Conservation (phyloP, 2,113 vertebrate genomes). For the Sebastes schlegelii region DNA sequence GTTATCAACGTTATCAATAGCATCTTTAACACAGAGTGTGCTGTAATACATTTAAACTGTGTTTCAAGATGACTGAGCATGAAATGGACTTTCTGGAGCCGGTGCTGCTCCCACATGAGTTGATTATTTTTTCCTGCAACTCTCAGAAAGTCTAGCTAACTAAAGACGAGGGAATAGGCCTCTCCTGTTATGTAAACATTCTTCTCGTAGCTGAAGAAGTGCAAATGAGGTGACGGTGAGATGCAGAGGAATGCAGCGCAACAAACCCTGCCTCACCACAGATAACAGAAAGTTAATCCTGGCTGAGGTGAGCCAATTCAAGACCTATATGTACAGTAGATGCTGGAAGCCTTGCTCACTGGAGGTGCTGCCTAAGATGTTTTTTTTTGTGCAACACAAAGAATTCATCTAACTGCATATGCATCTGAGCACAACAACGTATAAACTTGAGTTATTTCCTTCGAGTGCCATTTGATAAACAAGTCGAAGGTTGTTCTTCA, state of each 20-base stretch:
- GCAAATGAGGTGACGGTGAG: background rate
- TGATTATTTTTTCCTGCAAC: slow-evolving; percentile 9
- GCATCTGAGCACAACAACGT: too few species aligned
- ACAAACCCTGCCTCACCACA: background rate
- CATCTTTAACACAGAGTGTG: background rate
- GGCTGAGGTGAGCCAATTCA: background rate
- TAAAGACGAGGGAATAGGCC: background rate
- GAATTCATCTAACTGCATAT: background rate
- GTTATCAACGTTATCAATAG: too few species aligned
- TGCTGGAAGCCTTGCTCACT: background rate
- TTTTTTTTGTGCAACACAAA: background rate
- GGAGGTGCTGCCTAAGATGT: background rate
- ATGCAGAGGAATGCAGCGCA: background rate
- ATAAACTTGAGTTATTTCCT: background rate
- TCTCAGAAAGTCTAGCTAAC: background rate
- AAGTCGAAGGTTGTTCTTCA: background rate
- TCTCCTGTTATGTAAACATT: background rate
- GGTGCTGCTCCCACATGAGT: background rate
- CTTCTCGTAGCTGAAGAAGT: background rate
- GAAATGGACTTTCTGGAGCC: background rate
- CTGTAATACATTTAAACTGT: background rate
- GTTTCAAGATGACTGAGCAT: background rate
- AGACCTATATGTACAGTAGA: background rate
- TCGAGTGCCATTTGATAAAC: background rate
- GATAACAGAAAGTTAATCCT: background rate